These are phyloP conservation scores for Stenurella melanura DNA, from an alignment of 2,888 invertebrate species.

Conservation along the genomic window DNA sequence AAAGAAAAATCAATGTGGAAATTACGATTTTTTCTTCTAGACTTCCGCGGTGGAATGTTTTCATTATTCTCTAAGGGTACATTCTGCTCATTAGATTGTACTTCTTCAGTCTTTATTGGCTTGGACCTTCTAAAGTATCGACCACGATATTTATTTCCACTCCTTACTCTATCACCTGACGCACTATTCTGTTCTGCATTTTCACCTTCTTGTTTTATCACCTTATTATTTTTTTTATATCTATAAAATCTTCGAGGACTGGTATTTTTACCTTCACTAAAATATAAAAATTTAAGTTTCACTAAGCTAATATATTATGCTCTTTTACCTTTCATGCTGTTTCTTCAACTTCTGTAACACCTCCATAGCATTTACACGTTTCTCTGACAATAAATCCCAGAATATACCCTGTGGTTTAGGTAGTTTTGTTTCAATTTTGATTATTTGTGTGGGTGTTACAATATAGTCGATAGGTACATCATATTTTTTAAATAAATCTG, in stretches of 20 bases:
- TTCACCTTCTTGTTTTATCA: background rate
- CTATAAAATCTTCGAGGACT: background rate
- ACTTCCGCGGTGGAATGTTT: conserved; percentile 44
- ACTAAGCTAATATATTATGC: background rate
- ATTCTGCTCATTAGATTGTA: background rate
- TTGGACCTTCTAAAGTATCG: conserved; percentile 6
- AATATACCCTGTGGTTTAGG: conserved; percentile 84
- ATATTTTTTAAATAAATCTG: conserved; percentile 83
- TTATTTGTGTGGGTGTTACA: conserved; percentile 88
- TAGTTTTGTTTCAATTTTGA: conserved; percentile 77
- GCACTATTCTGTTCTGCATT: background rate
- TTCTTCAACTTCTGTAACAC: conserved; percentile 82
- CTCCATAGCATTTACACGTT: conserved; percentile 83
- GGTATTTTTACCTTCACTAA: conserved; percentile 8
- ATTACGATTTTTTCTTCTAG: conserved; percentile 45
- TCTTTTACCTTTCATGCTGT: conserved; percentile 79
- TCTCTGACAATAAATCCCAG: conserved; percentile 85
- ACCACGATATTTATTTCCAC: background rate
- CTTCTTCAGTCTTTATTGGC: conserved; percentile 5
- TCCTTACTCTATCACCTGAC: background rate
- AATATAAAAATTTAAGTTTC: background rate
- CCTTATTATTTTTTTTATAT: background rate
- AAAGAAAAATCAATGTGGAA: conserved; percentile 76
- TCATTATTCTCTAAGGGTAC: conserved; percentile 39
- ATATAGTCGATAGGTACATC: conserved; percentile 92